Evolutionary conservation across 2,113 vertebrate species (phyloP).

Genomic region (Ibidorhyncha struthersii): DNA sequence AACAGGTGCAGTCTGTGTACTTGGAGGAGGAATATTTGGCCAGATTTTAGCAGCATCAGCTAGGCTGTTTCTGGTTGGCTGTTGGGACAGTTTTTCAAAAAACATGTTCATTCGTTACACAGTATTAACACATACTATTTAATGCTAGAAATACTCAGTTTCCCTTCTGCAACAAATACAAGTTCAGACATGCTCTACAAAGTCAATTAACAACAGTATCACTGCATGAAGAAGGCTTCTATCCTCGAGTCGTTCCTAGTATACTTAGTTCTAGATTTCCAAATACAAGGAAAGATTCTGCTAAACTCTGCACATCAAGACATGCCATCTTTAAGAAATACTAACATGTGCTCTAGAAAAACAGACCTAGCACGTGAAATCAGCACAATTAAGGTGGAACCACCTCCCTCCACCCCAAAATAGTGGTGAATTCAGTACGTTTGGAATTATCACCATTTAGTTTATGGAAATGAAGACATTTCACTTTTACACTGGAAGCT

Average conservation of each 20-base stretch:
- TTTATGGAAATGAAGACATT: background rate
- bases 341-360: background rate
- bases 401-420: background rate
- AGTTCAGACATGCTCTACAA: background rate
- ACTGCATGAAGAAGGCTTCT: background rate
- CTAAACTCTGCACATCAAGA: background rate
- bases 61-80: constrained; percentile 83
- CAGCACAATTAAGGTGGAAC: background rate
- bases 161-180: background rate
- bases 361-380: background rate
- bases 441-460: background rate
- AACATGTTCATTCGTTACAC: background rate
- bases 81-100: constrained; percentile 62
- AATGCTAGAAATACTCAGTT: background rate
- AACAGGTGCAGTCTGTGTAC: constrained; percentile 77
- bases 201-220: background rate
- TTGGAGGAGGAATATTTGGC: constrained; percentile 87
- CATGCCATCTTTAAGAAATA: background rate
- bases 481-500: background rate
- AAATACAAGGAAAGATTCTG: background rate
- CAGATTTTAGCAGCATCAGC: constrained; percentile 85
- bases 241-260: background rate
- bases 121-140: background rate
- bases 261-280: background rate
- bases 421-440: background rate